These are phyloP conservation scores for Drosophila greeni DNA, from an alignment of 2,888 invertebrate genomes.

Conservation along the genomic window DNA sequence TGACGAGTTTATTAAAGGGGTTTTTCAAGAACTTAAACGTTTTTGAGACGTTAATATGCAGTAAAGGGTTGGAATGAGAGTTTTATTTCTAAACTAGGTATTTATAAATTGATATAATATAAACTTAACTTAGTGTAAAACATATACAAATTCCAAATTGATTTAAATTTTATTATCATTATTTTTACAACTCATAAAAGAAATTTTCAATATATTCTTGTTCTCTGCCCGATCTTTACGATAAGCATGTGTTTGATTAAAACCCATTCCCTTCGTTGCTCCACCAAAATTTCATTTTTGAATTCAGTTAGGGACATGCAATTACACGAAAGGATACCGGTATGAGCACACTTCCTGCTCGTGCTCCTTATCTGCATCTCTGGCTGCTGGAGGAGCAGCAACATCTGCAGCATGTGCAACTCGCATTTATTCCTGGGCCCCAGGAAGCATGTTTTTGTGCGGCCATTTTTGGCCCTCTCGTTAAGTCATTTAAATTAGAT, in stretches of 20 bases:
- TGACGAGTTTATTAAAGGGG: conserved; percentile 5
- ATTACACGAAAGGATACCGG: conserved; percentile 21
- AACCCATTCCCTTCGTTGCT: not conserved
- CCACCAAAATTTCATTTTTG: conserved; percentile 6
- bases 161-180: not conserved
- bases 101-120: not conserved
- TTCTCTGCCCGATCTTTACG: not conserved
- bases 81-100: too few species aligned
- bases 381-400: conserved; percentile 10
- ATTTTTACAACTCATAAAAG: not conserved
- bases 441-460: conserved; percentile 21
- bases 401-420: conserved; percentile 44
- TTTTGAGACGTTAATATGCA: not conserved
- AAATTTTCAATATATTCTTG: not conserved
- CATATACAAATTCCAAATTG: not conserved
- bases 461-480: conserved; percentile 19
- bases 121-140: not conserved
- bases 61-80: too few species aligned
- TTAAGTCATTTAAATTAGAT: conserved; percentile 49
- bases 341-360: conserved; percentile 12
- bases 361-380: conserved; percentile 27
- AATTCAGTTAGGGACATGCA: conserved; percentile 11
- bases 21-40: not conserved
- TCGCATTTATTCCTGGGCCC: conserved; percentile 31
- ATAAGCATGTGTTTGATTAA: conserved; percentile 8